These are phyloP conservation scores for Phycodurus eques DNA, from an alignment of 2,113 vertebrate genomes.

Conservation along the genomic window DNA sequence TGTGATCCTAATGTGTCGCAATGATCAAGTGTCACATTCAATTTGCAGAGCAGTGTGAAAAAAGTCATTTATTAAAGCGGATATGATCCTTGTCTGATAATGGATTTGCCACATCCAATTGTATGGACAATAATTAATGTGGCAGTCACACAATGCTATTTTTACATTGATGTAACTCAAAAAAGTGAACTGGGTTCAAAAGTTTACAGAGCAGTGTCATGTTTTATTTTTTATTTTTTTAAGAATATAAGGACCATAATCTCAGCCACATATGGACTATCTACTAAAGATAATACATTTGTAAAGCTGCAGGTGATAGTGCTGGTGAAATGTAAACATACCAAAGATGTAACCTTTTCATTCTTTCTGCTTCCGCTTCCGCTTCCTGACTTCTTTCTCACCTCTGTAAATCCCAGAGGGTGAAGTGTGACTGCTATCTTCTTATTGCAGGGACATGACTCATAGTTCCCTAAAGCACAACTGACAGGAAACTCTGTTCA, in stretches of 20 bases:
- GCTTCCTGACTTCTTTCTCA: slow-evolving; percentile 54
- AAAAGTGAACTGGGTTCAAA: not conserved
- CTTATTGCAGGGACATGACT: slow-evolving; percentile 44
- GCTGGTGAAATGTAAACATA: slow-evolving; percentile 40
- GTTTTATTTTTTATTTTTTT: not conserved
- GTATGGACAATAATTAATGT: not conserved
- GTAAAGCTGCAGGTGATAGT: not conserved
- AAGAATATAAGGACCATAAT: not conserved
- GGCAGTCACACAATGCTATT: not conserved
- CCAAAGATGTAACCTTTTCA: slow-evolving; percentile 16
- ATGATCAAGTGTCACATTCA: slow-evolving; percentile 41
- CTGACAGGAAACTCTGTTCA: slow-evolving; percentile 56
- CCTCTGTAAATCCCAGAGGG: slow-evolving; percentile 27
- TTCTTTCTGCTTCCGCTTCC: slow-evolving; percentile 61
- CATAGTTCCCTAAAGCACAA: slow-evolving; percentile 14
- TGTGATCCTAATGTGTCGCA: slow-evolving; percentile 14
- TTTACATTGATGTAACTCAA: not conserved
- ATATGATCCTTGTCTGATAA: slow-evolving; percentile 48
- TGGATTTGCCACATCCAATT: slow-evolving; percentile 36
- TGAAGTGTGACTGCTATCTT: slow-evolving; percentile 63
- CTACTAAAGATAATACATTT: slow-evolving; percentile 12
- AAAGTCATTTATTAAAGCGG: slow-evolving; percentile 41
- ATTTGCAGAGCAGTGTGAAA: slow-evolving; percentile 41
- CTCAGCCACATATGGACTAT: not conserved
- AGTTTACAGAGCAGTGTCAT: not conserved